phyloP scores from a whole-genome alignment of 2,888 invertebrate species.

The Stenchaetothrips biformis region DNA sequence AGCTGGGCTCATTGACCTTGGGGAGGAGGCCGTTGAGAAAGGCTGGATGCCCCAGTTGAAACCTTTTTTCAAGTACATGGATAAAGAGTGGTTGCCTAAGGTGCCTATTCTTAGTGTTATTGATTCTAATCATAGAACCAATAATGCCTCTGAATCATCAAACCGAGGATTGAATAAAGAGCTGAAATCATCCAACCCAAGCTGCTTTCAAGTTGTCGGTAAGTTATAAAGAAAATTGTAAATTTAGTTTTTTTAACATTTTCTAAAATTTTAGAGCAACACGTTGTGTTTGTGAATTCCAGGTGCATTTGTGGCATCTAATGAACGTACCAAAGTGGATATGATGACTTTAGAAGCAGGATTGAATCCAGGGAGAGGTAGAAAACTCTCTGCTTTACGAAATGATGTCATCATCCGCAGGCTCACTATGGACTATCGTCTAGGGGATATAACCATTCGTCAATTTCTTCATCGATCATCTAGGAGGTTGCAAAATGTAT shows the following conservation, averaged over 20 bases:
- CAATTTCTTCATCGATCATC: not conserved
- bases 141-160: not conserved
- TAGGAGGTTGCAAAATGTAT: not conserved
- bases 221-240: not conserved
- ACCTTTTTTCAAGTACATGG: not conserved
- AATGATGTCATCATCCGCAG: not conserved
- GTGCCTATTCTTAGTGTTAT: not conserved
- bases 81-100: not conserved
- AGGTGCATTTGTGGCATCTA: not conserved
- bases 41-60: not conserved
- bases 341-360: not conserved
- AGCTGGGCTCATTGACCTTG: not conserved
- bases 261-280: not conserved
- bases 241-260: not conserved
- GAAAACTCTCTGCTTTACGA: not conserved
- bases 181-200: not conserved
- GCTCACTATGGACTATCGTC: not conserved
- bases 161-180: not conserved
- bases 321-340: not conserved
- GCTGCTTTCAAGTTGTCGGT: not conserved
- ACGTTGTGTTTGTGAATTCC: not conserved
- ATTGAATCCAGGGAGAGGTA: not conserved
- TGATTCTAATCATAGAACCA: not conserved
- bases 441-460: not conserved
- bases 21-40: not conserved